Evolutionary conservation across 2,888 invertebrate genomes (phyloP), one percentile per base, ranked within the genome.

Genomic region (Capitulum mitella): DNA sequence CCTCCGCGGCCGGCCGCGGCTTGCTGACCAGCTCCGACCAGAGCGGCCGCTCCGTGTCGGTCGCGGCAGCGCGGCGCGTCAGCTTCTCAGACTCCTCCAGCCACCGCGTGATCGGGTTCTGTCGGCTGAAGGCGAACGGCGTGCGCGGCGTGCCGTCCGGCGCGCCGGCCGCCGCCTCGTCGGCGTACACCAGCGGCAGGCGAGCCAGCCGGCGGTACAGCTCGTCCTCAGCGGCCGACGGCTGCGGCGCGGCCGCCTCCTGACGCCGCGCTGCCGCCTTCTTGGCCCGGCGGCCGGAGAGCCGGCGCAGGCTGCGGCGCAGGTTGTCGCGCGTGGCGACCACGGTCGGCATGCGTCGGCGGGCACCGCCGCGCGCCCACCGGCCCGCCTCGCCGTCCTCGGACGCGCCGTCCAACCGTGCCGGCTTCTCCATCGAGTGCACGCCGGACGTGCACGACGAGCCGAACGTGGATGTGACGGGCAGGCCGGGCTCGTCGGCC

Each of bases 401-500:
- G n/a, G n/a, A n/a, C n/a, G 32, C 64, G 19, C 14, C 64, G n/a
- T 32, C 61, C 29, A 61, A n/a, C 3, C 64, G 74, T 0, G 54
- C 6, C 26, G 43, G 46, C 43, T 75, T 75, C 29, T 75, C 75
- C 75, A 75, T 75, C 43, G 75, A 46, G 46, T 76, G 29, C 43
- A 76, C 46, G 46, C 75, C 75, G 5, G 75, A 76, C 75, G 75
- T 76, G 46, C 75, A 76, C 46, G 75, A 76, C 43, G 75, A 76
- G 75, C 75, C 75, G 32, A 43, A 76, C n/a, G 75, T 76, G n/a
- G 75, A 76, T 29, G 32, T 34, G 29, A 76, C 46, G 26, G 46
- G 46, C 29, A 37, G 70, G 34, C 16, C 34, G 64, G 70, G 37
- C 16, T 46, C 40, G 29, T 76, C 75, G 46, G 75, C 14, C 29